Evolutionary conservation across 2,797 vertebrate genomes (phyloP), one percentile per base, ranked within the genome.

Genomic region (Centroberyx gerrardi): DNA sequence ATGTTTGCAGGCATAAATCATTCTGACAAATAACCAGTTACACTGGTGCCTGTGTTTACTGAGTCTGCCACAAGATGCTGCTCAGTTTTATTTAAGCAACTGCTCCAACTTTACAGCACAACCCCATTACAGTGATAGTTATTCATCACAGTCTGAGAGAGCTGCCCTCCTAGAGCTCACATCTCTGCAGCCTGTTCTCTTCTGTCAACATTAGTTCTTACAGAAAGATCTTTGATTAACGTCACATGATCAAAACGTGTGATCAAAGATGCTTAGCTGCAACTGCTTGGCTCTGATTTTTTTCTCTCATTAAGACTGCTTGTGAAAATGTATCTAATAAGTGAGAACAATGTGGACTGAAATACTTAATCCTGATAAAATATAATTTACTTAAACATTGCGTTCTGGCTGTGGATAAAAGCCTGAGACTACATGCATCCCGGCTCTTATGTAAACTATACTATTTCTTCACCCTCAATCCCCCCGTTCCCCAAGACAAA

Each of bases 21-120:
- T 94, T 90, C 86, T 94, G 94, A 95, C 94, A 95, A 94, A 94
- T 92, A 95, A 94, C 91, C 92, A 91, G 92, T 93, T 94, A 88
- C 85, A 83, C 83, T 83, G 86, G 83, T 85, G 90, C 89, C 87
- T 83, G 90, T 94, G 94, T 94, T 94, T 94, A 93, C 91, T 14
- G 86, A 87, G 89, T 91, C 87, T 87, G 80, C 84, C 86, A 89
- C 89, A 88, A 91, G 91, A 93, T 90, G 92, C 89, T 88, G 89
- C 89, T 91, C 87, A 79, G 86, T 93, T 94, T 93, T 94, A 92
- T 92, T 93, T 91, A 92, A 92, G 92, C 88, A 86, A 92, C 82
- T 62, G 81, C 84, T 88, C 89, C 84, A 91, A 93, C 89, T 94
- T 91, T 89, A 88, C 85, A 90, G 92, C 90, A 85, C 90, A 90